Evolutionary conservation across 53 echinoderm and acorn worm species (phyloP), one percentile per base, ranked within the genome.

Genomic region (Actinopyga echinites): DNA sequence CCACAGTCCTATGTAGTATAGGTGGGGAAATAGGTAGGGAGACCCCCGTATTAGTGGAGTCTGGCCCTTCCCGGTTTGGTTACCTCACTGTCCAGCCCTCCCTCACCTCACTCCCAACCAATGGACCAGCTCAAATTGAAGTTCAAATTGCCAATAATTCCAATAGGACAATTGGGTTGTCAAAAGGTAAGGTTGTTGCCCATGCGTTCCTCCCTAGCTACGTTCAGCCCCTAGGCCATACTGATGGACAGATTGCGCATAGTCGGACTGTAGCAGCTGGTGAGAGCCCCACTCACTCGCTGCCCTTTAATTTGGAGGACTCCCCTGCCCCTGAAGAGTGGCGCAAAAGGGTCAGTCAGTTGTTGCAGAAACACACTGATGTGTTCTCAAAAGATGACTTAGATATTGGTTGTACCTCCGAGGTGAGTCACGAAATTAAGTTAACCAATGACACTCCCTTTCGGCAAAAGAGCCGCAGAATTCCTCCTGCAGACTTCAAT

Each of bases 301-400:
- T 74, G 28, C 74, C 74, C 0, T 74, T 74, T 55, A 60, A 57
- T 28, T 75, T 91, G 17, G 57, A 77, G 4, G 84, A 79, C 9
- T 87, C 91, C 0, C 91, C 91, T 8, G 42, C 83, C 32, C 23
- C 87, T 10, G 56, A 56, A 5, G 82, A 74, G 52, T 35, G 45
- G 65, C 60, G 33, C 13, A 74, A 83, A 4, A 40, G 85, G 75
- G 12, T 83, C 15, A 5, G 21, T 8, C 35, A 44, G 22, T 25
- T 58, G 33, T 28, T 91, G n/a, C 5, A 61, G 22, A 62, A 23
- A 20, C 64, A 83, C 55, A 29, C 20, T 0, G 54, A 83, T 65
- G 83, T 88, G 43, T 91, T 91, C 36, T 74, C 84, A 7, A 60
- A 21, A 3, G 45, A 87, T 60, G 87, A 91, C 79, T 62, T 91